Evolutionary conservation across 2,888 invertebrate species (phyloP).

Genomic region (Achlya flavicornis): DNA sequence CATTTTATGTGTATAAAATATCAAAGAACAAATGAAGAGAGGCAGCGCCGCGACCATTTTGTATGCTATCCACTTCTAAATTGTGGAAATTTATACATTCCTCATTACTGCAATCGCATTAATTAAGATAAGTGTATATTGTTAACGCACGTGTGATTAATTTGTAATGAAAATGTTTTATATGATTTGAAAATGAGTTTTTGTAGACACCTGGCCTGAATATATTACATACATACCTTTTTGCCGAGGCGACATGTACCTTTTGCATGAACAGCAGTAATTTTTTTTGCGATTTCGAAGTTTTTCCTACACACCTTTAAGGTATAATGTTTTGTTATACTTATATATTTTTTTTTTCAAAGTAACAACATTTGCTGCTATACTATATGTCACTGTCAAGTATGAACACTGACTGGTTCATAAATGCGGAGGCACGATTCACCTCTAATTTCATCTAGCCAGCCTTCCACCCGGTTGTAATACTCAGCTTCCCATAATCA

Average conservation of each 20-base stretch:
- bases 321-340: too few species aligned
- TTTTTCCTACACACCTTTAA: too few species aligned
- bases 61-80: background rate
- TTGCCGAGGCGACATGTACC: too few species aligned
- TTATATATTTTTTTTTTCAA: too few species aligned
- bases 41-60: background rate
- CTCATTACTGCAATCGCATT: constrained; percentile 14
- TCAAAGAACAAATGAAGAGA: background rate
- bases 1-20: background rate
- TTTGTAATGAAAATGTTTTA: constrained; percentile 11
- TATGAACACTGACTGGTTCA: background rate
- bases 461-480: background rate
- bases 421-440: constrained; percentile 1
- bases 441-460: background rate
- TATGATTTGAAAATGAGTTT: background rate
- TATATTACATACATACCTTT: too few species aligned
- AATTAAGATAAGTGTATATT: constrained; percentile 34
- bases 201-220: background rate
- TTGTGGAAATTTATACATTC: background rate
- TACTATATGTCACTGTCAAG: background rate
- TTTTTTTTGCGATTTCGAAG: too few species aligned
- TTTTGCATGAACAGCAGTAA: too few species aligned
- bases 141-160: constrained; percentile 24
- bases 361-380: background rate
- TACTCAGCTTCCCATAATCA: background rate